Evolutionary conservation across 2,888 invertebrate species (phyloP).

Genomic region (Vesta saturnalis): DNA sequence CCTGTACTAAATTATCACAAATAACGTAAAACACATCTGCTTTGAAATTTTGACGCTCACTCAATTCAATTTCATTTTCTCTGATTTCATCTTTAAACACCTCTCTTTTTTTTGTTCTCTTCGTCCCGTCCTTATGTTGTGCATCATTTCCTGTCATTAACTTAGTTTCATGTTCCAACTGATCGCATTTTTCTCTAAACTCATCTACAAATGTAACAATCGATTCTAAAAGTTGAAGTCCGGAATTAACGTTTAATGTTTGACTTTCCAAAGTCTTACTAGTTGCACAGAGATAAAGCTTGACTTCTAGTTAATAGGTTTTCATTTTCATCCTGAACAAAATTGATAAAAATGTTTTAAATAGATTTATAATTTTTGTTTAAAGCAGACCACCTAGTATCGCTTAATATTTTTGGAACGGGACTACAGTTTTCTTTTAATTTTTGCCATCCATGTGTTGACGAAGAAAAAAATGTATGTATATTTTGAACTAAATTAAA

Average conservation of each 20-base stretch:
- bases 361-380: no score
- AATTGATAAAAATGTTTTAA: no score
- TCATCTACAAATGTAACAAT: background rate
- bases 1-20: background rate
- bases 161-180: background rate
- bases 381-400: background rate
- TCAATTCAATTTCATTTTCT: background rate
- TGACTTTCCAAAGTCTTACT: background rate
- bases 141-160: background rate
- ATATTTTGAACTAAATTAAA: no score
- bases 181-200: background rate
- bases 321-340: no score
- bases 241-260: background rate
- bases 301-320: no score
- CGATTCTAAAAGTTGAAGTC: background rate
- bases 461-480: no score
- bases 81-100: background rate
- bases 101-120: constrained; percentile 5
- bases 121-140: constrained; percentile 4
- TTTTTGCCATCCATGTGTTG: no score
- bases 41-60: background rate
- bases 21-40: background rate
- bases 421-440: no score
- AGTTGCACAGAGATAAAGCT: background rate
- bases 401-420: no score